Evolutionary conservation across 2,797 vertebrate species (phyloP), one percentile per base, ranked within the genome.

Genomic region (Intellagama lesueurii): DNA sequence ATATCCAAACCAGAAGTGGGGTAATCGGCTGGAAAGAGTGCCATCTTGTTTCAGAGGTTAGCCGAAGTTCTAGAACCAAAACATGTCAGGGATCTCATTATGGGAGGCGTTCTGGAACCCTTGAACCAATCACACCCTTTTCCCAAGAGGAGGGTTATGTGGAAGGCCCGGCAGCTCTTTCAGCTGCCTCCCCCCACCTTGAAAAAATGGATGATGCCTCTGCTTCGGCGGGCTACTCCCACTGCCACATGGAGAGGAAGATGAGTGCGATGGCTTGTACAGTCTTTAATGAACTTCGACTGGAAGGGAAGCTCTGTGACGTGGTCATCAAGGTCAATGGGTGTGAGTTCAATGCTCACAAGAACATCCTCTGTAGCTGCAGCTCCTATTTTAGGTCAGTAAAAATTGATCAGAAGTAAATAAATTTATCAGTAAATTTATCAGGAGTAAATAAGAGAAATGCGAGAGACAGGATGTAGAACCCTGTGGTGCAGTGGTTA

Each of bases 321-420:
- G 96, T 95, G 87, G 93, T 96, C 85, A 96, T 98, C 93, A 96
- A 95, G 5, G 97, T 96, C 90, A 95, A 96, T 4, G 96, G 95
- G 26, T 91, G 94, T 4, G 96, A 97, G 88, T 97, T 97, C 92
- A 96, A 91, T 5, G 97, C 96, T 88, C 97, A 98, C 92, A 98
- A 97, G 95, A 96, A 96, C 95, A 96, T 97, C 91, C 95, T 98
- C 47, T 97, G 96, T 83, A 96, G 95, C 94, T 97, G 97, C 92
- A 98, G 97, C 85, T 93, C 93, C 82, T 98, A 97, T 70, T 97
- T 98, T 94, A 96, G 97, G 97, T 97, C 60, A 91, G 95, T 64
- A 32, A 40, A 40, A 40, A 40, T 40, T 40, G 40, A 40, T 40
- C 40, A 40, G 40, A 40, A 40, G 40, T 40, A 40, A 40, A 40